Conservation (phyloP, 2,888 invertebrate genomes). For the Agrotis clavis region DNA sequence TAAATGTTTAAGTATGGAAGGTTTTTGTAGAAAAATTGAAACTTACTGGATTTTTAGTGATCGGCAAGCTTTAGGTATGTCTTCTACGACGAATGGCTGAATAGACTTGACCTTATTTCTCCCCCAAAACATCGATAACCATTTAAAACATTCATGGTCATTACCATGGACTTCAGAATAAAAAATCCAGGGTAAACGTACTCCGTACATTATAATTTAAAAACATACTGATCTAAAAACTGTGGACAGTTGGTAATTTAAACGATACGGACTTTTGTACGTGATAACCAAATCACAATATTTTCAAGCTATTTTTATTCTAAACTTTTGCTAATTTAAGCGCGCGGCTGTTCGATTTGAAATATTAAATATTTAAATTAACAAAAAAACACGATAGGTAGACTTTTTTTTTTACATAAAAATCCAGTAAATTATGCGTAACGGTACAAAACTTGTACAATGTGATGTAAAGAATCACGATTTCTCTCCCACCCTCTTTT, state of each 20-base stretch:
- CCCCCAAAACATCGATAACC: conserved; percentile 7
- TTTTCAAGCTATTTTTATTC: conserved; percentile 26
- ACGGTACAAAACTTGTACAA: too few relatives aligned
- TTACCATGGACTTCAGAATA: conserved; percentile 36
- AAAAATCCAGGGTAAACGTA: conserved; percentile 54
- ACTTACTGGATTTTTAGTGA: too few relatives aligned
- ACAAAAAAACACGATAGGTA: not conserved
- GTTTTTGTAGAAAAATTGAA: too few relatives aligned
- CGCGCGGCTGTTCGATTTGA: not conserved
- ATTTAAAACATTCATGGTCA: conserved; percentile 21
- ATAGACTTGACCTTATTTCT: conserved; percentile 34
- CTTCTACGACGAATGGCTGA: not conserved
- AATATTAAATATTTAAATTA: conserved; percentile 1
- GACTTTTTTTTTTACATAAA: conserved; percentile 5
- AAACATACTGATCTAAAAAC: conserved; percentile 61
- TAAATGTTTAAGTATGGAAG: not conserved
- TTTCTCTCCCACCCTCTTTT: too few relatives aligned
- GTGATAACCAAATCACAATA: conserved; percentile 31
- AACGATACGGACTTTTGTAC: conserved; percentile 27
- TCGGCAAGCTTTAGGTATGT: conserved; percentile 1
- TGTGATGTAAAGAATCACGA: too few relatives aligned
- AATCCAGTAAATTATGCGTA: not conserved
- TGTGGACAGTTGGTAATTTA: conserved; percentile 64
- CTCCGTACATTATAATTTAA: conserved; percentile 56
- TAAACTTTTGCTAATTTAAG: conserved; percentile 7